Evolutionary conservation across 2,797 vertebrate species (phyloP), one percentile per base, ranked within the genome.

Genomic region (Melanotaenia boesemani): DNA sequence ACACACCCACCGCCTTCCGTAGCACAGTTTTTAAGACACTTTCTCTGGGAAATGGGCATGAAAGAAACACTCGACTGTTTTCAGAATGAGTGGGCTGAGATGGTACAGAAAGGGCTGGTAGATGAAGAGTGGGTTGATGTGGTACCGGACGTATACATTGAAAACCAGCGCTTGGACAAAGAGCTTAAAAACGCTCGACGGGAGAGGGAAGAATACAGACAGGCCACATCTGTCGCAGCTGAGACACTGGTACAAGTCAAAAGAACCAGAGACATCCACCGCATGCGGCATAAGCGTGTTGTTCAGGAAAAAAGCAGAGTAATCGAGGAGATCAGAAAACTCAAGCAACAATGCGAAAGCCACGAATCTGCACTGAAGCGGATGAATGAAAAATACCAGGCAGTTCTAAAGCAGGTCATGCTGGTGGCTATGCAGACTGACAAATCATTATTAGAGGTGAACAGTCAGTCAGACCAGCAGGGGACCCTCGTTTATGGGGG

Each of bases 81-180:
- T 82, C 96, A 99, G 55, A 93, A 89, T 0, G 97, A 99, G 95
- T 97, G 97, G 97, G 94, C 93, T 9, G 96, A 98, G 69, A 85
- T 96, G 79, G 65, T 83, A 20, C 87, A 96, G 67, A 96, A 89
- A 75, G 96, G 95, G 22, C 22, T 79, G 20, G 24, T 95, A 15
- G 77, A 88, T n/a, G 34, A 80, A 1, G 77, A 74, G 12, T 75
- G 70, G 26, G 9, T 57, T 12, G 94, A 74, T 0, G 83, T 89
- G 36, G 93, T 97, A 22, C 96, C 96, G 37, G 76, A 94, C 5
- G 93, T 93, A 15, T 96, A 96, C 76, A 83, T 32, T 0, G 91
- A 88, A 56, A 96, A 94, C 88, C 93, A 95, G 87, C 80, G 94
- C 1, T 91, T 99, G 22, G 92, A 96, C 10, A 80, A 63, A 15